A percentile compares a stretch with the other conserved stretches of the same genome.
phyloP scores from a whole-genome alignment of 2,888 invertebrate species.

The Yponomeuta malinellus region DNA sequence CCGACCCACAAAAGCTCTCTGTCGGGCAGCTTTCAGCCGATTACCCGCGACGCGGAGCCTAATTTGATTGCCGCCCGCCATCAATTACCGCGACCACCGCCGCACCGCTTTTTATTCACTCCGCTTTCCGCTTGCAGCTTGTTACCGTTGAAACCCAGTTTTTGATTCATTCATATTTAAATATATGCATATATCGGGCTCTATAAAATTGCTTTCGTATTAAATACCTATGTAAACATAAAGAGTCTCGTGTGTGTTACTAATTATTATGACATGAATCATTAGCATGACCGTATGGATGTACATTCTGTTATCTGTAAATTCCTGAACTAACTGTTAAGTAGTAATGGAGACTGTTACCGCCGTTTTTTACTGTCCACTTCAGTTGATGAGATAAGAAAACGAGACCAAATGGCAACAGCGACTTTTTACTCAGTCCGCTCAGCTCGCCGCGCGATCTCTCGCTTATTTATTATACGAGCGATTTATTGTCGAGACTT shows the following conservation, averaged over 20 bases:
- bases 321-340: no score
- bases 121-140: constrained; percentile 22
- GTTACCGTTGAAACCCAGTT: neutral
- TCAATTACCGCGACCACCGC: constrained; percentile 63
- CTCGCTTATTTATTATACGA: constrained; percentile 46
- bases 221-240: no score
- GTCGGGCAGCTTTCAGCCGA: constrained; percentile 69
- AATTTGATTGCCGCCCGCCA: constrained; percentile 70
- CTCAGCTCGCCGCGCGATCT: constrained; percentile 26
- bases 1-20: constrained; percentile 55
- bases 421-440: neutral
- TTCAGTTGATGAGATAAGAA: neutral
- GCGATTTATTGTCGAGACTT: constrained; percentile 45
- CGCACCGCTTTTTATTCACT: constrained; percentile 56
- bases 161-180: no score
- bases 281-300: no score
- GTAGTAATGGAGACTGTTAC: no score
- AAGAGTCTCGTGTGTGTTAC: no score
- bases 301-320: no score
- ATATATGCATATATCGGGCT: no score
- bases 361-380: no score
- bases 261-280: no score
- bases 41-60: constrained; percentile 66
- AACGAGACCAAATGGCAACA: neutral
- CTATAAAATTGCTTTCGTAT: no score